A percentile compares a stretch with the other conserved stretches of the same genome.
Conservation (phyloP, 2,113 vertebrate genomes). For the Chrysochloris asiatica region DNA sequence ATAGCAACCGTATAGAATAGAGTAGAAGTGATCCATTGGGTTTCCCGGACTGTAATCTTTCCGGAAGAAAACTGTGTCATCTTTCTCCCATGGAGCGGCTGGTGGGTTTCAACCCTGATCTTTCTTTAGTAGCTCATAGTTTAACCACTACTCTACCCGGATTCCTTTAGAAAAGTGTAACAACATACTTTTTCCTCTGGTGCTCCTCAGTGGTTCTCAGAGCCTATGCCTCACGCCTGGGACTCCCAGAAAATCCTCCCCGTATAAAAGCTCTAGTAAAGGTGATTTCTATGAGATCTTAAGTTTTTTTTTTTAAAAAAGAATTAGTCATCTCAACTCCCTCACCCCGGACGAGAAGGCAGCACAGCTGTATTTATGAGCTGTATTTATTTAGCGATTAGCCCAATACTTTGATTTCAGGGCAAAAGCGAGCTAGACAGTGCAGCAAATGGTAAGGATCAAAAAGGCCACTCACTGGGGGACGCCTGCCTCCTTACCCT, state of each 20-base stretch:
- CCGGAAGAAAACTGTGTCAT: background rate
- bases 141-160: background rate
- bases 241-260: background rate
- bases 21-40: background rate
- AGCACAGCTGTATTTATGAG: background rate
- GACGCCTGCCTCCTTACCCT: background rate
- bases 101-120: background rate
- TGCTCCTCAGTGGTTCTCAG: background rate
- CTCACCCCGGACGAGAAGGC: background rate
- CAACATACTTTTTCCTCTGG: background rate
- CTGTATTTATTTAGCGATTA: constrained; percentile 37
- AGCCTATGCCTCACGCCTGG: background rate
- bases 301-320: constrained; percentile 17
- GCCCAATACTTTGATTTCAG: constrained; percentile 48
- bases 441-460: background rate
- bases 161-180: background rate
- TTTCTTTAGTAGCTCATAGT: background rate
- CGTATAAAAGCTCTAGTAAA: background rate
- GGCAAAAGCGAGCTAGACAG: constrained; percentile 1
- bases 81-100: background rate
- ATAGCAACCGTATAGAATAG: background rate
- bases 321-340: background rate
- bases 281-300: background rate
- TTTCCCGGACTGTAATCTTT: background rate
- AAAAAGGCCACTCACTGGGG: background rate